Conservation (phyloP, 2,797 vertebrate genomes). For the Natrix natrix region DNA sequence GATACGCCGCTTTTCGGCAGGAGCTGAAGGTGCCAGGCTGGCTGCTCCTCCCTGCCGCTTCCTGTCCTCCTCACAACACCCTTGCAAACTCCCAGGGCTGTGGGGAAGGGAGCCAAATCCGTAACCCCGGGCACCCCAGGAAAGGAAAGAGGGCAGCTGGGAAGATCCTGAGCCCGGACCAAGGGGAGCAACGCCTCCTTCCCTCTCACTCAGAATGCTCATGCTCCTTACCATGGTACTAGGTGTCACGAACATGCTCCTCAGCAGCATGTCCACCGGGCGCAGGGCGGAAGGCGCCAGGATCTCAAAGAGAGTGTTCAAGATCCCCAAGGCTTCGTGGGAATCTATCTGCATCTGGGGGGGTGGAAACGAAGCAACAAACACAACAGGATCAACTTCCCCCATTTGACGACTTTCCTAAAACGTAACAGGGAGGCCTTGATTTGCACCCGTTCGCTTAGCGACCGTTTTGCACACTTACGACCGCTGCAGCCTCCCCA, state of each 20-base stretch:
- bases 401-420: too few species aligned
- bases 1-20: background rate
- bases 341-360: constrained; percentile 94
- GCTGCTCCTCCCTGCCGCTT: background rate
- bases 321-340: constrained; percentile 91
- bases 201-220: background rate
- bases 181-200: background rate
- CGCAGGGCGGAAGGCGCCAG: constrained; percentile 94
- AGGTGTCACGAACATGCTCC: constrained; percentile 94
- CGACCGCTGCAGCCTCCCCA: too few species aligned
- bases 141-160: background rate
- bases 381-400: background rate
- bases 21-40: background rate
- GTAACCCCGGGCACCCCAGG: background rate
- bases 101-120: too few species aligned
- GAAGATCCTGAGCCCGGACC: background rate
- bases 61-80: background rate
- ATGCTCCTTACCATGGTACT: constrained; percentile 84
- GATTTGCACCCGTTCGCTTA: too few species aligned
- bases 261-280: constrained; percentile 96
- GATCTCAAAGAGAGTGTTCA: constrained; percentile 96
- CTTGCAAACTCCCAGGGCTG: background rate
- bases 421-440: too few species aligned
- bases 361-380: background rate
- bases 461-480: too few species aligned